These are phyloP conservation scores for Sorex fumeus DNA, from an alignment of 2,113 vertebrate genomes.

Conservation along the genomic window DNA sequence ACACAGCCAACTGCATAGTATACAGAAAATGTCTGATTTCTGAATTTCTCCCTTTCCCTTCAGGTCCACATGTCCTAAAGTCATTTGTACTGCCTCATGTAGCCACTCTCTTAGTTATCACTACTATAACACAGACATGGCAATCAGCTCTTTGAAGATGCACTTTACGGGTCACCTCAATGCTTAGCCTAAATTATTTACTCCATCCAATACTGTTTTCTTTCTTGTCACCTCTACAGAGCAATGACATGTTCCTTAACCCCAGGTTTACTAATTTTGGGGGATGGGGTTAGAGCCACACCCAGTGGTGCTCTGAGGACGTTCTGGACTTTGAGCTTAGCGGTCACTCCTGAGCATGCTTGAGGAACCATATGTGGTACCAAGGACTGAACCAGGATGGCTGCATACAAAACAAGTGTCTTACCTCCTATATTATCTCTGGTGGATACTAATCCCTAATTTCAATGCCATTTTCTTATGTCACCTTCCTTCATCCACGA, in stretches of 20 bases:
- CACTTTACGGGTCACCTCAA: neutral
- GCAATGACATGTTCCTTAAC: neutral
- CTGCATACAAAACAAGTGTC: too few relatives aligned
- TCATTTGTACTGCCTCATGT: neutral
- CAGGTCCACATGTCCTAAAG: neutral
- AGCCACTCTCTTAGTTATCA: too few relatives aligned
- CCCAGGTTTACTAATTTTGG: too few relatives aligned
- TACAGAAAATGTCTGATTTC: neutral
- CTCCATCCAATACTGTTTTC: neutral
- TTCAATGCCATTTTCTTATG: neutral
- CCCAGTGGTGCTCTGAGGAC: too few relatives aligned
- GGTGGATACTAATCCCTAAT: neutral
- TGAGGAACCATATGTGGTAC: too few relatives aligned
- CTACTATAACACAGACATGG: neutral
- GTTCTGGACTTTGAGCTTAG: too few relatives aligned
- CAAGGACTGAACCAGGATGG: too few relatives aligned
- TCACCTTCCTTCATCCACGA: neutral
- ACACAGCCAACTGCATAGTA: fast-evolving
- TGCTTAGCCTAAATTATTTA: neutral
- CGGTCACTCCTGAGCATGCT: too few relatives aligned
- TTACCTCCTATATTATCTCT: too few relatives aligned
- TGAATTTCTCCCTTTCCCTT: neutral
- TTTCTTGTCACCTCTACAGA: neutral
- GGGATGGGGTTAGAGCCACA: too few relatives aligned
- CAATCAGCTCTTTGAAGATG: neutral